A percentile compares a stretch with the other conserved stretches of the same genome.
These are phyloP conservation scores for Chironomus riparius DNA, from an alignment of 2,888 invertebrate species.

Conservation along the genomic window DNA sequence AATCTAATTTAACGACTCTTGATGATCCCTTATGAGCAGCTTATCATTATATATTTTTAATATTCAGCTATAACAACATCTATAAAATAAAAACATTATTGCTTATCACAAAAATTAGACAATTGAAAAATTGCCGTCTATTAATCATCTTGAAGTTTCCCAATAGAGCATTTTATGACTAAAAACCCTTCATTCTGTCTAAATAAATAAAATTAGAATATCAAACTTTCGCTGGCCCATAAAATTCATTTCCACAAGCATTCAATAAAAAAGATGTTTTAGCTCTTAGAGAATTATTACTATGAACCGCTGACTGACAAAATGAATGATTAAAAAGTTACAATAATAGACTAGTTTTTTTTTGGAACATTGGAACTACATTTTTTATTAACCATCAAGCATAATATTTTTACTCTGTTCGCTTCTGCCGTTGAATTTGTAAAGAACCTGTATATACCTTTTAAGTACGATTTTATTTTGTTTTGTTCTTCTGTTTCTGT, in stretches of 20 bases:
- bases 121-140: slow-evolving; percentile 17
- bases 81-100: neutral
- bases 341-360: neutral
- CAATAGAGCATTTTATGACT: neutral
- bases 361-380: neutral
- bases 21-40: neutral
- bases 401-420: too few relatives aligned
- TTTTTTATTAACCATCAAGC: too few relatives aligned
- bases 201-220: slow-evolving; percentile 13
- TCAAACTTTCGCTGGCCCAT: slow-evolving; percentile 10
- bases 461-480: too few relatives aligned
- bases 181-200: neutral
- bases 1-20: neutral
- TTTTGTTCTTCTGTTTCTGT: neutral
- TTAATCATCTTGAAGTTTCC: slow-evolving; percentile 8
- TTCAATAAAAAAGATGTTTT: neutral
- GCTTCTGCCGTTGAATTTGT: too few relatives aligned
- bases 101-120: slow-evolving; percentile 9
- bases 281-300: too few relatives aligned
- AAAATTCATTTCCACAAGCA: neutral
- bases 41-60: neutral
- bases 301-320: neutral
- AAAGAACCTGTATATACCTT: too few relatives aligned
- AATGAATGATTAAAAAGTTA: neutral
- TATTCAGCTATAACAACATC: neutral